These are phyloP conservation scores for Pelobates cultripes DNA, from an alignment of 2,797 vertebrate genomes.

Conservation along the genomic window DNA sequence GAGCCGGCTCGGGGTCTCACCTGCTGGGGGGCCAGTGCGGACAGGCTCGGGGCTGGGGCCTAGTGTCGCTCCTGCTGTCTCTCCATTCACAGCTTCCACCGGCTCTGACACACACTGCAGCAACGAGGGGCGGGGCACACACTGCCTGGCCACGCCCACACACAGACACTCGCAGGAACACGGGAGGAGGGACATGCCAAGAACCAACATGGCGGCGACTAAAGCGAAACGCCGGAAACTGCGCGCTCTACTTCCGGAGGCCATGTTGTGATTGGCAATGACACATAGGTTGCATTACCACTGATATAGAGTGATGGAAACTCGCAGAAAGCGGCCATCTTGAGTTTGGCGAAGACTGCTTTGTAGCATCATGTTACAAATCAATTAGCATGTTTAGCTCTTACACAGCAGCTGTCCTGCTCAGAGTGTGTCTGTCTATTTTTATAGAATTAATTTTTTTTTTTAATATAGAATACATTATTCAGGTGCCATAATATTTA, in stretches of 20 bases:
- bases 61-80: conserved; percentile 30
- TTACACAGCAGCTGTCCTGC: too few species aligned
- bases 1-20: conserved; percentile 4
- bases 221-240: not conserved
- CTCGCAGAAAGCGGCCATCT: too few species aligned
- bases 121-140: conserved; percentile 14
- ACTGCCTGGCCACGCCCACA: not conserved
- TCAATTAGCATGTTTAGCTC: too few species aligned
- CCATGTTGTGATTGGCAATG: conserved; percentile 22
- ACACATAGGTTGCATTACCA: too few species aligned
- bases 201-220: conserved; percentile 5
- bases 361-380: too few species aligned
- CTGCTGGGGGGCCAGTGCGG: conserved; percentile 18
- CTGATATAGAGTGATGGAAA: too few species aligned
- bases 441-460: too few species aligned
- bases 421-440: too few species aligned
- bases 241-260: not conserved
- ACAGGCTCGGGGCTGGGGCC: conserved; percentile 24
- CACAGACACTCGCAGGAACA: not conserved
- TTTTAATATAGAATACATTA: too few species aligned
- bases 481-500: too few species aligned
- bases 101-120: conserved; percentile 49
- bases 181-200: not conserved
- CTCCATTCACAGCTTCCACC: conserved; percentile 52
- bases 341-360: too few species aligned